These are phyloP conservation scores for Lordiphosa mommai DNA, from an alignment of 1,140 invertebrate species.

Conservation along the genomic window DNA sequence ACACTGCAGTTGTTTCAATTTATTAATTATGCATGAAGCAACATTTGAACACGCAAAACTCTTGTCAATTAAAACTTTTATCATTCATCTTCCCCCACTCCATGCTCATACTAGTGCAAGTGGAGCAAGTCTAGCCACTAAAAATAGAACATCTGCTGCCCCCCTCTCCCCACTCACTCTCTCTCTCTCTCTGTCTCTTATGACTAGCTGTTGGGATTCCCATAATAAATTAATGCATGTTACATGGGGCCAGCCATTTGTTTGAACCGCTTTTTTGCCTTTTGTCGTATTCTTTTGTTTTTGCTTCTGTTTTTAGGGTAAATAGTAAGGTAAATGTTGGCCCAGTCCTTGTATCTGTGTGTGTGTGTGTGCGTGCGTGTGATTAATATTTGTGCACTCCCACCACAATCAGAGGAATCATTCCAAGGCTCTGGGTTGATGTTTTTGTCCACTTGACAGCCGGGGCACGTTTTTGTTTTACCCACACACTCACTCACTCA, in stretches of 20 bases:
- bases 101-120: no score
- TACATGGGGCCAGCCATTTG: conserved; percentile 26
- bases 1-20: no score
- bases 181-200: conserved; percentile 9
- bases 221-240: conserved; percentile 32
- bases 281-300: no score
- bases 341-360: conserved; percentile 12
- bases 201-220: conserved; percentile 10
- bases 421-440: conserved; percentile 2
- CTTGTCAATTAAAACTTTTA: no score
- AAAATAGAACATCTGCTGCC: no score
- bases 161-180: no score
- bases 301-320: conserved; percentile 10
- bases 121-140: no score
- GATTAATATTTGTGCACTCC: conserved; percentile 45
- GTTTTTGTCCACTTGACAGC: conserved; percentile 38
- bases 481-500: neutral
- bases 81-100: no score
- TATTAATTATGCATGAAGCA: no score
- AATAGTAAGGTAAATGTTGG: conserved; percentile 26
- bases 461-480: conserved; percentile 38
- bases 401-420: conserved; percentile 7
- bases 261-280: neutral
- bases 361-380: conserved; percentile 23
- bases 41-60: no score